phyloP scores from a whole-genome alignment of 2,797 vertebrate genomes.

The Varecia variegata region DNA sequence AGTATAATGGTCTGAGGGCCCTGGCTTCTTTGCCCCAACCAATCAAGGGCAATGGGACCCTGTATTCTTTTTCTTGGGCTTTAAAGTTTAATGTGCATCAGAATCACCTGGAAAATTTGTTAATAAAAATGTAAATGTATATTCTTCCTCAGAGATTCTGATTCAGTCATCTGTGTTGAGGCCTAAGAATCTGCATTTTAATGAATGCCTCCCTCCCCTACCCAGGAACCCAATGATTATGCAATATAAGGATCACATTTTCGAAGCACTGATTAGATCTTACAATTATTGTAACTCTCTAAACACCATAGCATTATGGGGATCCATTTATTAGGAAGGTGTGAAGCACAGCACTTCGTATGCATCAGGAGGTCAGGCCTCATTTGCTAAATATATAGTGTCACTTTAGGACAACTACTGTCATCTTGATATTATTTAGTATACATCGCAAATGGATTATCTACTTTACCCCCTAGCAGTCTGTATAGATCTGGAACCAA shows the following conservation, averaged over 20 bases:
- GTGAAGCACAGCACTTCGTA: background rate
- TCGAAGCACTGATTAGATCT: background rate
- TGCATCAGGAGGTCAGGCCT: background rate
- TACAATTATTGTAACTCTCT: background rate
- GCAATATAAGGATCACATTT: background rate
- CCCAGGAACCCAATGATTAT: background rate
- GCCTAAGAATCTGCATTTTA: background rate
- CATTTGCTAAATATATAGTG: background rate
- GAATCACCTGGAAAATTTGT: background rate
- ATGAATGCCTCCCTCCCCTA: background rate
- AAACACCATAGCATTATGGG: background rate
- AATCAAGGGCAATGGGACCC: background rate
- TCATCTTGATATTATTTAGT: conserved; percentile 29
- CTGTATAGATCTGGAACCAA: conserved; percentile 16
- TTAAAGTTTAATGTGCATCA: background rate
- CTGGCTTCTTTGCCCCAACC: background rate
- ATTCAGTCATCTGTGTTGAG: background rate
- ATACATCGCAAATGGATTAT: background rate
- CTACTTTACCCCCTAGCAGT: background rate
- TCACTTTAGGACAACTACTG: background rate
- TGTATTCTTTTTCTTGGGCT: background rate
- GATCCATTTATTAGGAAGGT: background rate
- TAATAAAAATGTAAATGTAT: background rate
- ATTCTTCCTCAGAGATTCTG: background rate
- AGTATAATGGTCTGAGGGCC: background rate